Base-by-base conservation (phyloP, 2,113 vertebrate genomes). In the Antechinus flavipes region DNA sequence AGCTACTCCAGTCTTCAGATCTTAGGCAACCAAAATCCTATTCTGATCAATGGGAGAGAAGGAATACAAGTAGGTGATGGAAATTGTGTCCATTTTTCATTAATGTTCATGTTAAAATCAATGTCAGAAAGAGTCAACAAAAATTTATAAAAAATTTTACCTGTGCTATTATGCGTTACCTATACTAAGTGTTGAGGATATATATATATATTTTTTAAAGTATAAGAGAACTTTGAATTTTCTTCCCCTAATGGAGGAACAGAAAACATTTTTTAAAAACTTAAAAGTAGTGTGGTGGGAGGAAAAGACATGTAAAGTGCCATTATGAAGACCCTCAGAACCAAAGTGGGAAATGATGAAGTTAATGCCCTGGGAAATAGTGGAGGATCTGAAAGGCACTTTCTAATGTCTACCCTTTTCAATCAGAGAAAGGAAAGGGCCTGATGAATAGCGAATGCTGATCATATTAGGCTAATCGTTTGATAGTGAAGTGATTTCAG, bases 391-490 rank as follows among this genome's bases (percentile, higher is more conserved):
- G n/a, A 84, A 49, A 49, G 49, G 35, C 0, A n/a, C 5, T n/a
- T 35, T 76, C 35, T 76, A 76, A 6, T n/a, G 16, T 76, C 14
- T 14, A 76, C 68, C 3, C 30, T 68, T 6, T 35, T 12, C 4
- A 68, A 68, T n/a, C 61, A 68, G 2, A 68, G 61, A 3, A 6
- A 68, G 61, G 30, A 14, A 68, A n/a, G 14, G 61, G 30, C 1
- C 4, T 0, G 4, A n/a, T 4, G 35, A 35, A 14, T 12, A 68
- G 35, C 4, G 3, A n/a, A 5, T 16, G 1, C 35, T n/a, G 30
- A 84, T 14, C n/a, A 84, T 84, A 84, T 84, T 23, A 23, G 68
- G 6, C n/a, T 84, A 19, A 84, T 11, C 68, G 42, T 42, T 84
- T 84, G 5, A 84, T 10, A 42, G 23, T 84, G 8, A 84, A 84